These are phyloP conservation scores for Dendrophyllia cribrosa DNA, from an alignment of 64 coral and sea anemone species.

Conservation along the genomic window DNA sequence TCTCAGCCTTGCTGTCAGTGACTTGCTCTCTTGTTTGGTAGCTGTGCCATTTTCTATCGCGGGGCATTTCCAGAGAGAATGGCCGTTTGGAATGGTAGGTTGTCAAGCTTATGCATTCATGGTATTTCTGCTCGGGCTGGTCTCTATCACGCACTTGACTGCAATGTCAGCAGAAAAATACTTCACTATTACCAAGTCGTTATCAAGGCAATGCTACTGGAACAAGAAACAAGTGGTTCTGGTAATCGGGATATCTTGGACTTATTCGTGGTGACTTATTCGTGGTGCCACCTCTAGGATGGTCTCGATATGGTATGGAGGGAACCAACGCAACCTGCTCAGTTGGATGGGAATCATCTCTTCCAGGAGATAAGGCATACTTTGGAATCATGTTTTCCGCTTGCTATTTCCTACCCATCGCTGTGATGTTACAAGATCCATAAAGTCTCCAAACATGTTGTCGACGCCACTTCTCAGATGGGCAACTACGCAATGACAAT, in stretches of 20 bases:
- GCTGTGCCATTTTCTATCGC: neutral
- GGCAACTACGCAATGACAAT: neutral
- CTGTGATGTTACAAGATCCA: constrained; percentile 20
- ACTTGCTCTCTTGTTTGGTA: neutral
- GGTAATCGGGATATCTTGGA: constrained; percentile 6
- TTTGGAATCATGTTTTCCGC: neutral
- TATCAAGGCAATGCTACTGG: neutral
- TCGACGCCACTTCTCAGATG: neutral
- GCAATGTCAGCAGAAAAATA: constrained; percentile 36
- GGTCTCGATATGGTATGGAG: constrained; percentile 58
- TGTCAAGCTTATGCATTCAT: constrained; percentile 37
- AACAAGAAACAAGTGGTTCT: neutral
- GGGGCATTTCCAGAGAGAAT: neutral
- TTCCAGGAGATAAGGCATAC: constrained; percentile 31
- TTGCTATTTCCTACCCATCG: constrained; percentile 22
- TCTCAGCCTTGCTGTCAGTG: constrained; percentile 40
- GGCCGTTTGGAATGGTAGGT: neutral
- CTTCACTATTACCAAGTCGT: neutral
- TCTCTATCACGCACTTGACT: constrained; percentile 37
- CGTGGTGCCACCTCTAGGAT: constrained; percentile 43
- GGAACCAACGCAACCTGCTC: constrained; percentile 28
- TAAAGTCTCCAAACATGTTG: neutral
- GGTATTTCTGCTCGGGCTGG: constrained; percentile 2
- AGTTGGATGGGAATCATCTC: constrained; percentile 8
- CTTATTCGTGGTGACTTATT: constrained; percentile 13